Percentiles rank a stretch among this genome's conserved stretches.
Evolutionary conservation across 2,113 vertebrate species (phyloP).

Genomic region (Eclectus roratus): DNA sequence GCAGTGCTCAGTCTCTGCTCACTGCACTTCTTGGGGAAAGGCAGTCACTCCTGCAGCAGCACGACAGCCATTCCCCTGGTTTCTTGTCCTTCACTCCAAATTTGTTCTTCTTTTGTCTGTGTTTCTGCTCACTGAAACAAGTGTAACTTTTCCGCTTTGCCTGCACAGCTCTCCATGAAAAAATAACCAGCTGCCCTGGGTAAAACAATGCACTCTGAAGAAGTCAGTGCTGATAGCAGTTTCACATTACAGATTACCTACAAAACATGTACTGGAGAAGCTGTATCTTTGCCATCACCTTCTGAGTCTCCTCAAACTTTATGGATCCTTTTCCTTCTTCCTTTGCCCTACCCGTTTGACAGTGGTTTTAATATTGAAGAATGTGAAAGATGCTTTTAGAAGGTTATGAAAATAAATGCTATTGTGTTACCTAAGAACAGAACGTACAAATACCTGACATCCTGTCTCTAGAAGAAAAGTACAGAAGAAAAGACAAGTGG

Average conservation of each 20-base stretch:
- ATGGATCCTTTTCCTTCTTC: not conserved
- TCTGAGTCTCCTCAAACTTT: not conserved
- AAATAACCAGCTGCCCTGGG: not conserved
- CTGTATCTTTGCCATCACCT: not conserved
- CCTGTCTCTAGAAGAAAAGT: not conserved
- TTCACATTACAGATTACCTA: not conserved
- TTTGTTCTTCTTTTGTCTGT: not conserved
- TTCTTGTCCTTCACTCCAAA: not conserved
- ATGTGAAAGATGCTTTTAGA: not conserved
- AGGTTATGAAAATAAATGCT: not conserved
- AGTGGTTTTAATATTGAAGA: not conserved
- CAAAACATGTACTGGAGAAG: not conserved
- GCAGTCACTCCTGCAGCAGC: not conserved
- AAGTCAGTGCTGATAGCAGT: not conserved
- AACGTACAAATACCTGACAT: not conserved
- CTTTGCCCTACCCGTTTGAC: not conserved
- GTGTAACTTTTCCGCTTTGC: not conserved
- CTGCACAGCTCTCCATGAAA: not conserved
- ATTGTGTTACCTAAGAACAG: not conserved
- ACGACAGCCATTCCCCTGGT: fast-evolving
- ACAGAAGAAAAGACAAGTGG: not conserved
- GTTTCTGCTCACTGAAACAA: not conserved
- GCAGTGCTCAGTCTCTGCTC: not conserved
- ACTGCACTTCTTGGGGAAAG: not conserved
- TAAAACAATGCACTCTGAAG: not conserved